Evolutionary conservation across 2,113 vertebrate species (phyloP).

Genomic region (Grantiella picta): DNA sequence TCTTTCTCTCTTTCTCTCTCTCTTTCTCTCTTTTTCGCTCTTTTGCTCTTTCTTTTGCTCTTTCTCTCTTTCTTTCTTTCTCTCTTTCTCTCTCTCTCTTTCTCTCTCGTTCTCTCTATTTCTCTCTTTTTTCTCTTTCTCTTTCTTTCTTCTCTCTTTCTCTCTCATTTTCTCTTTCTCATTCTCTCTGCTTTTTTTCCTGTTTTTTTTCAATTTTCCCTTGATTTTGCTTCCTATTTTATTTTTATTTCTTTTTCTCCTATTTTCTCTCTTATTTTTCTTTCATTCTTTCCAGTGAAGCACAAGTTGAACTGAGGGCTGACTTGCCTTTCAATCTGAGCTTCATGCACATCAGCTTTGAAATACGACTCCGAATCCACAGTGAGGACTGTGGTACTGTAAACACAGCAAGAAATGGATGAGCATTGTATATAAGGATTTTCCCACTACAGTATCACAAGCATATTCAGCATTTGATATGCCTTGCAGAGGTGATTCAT

Average conservation of each 20-base stretch:
- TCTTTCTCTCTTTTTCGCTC: rapidly evolving
- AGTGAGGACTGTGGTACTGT: background rate
- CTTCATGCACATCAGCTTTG: background rate
- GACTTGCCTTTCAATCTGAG: background rate
- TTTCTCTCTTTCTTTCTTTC: background rate
- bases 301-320: background rate
- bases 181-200: background rate
- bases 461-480: background rate
- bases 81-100: rapidly evolving
- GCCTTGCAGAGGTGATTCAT: background rate
- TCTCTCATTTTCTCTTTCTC: too few species aligned
- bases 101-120: rapidly evolving
- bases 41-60: too few species aligned
- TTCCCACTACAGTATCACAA: background rate
- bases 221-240: background rate
- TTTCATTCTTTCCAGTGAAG: background rate
- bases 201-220: too few species aligned
- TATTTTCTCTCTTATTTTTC: background rate
- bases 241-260: background rate
- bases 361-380: background rate
- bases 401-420: background rate
- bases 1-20: rapidly evolving
- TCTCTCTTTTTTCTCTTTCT: rapidly evolving
- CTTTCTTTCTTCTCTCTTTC: rapidly evolving
- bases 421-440: background rate